A percentile compares a stretch with the other conserved stretches of the same genome.
Conservation (phyloP, 2,113 vertebrate genomes). For the Scartelaos histophorus region DNA sequence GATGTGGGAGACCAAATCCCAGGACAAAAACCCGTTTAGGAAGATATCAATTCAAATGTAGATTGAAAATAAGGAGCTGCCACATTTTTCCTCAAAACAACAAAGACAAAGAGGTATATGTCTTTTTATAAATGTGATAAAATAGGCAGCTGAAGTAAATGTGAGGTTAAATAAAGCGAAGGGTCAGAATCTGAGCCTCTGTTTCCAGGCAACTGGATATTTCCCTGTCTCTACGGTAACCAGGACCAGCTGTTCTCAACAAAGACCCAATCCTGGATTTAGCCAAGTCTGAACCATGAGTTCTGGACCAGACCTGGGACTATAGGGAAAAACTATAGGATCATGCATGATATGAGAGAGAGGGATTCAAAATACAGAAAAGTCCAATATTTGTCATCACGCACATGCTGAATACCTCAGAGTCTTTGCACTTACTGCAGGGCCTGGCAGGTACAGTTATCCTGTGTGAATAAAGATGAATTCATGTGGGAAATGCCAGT, state of each 20-base stretch:
- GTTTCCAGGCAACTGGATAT: constrained; percentile 55
- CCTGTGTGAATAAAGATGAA: not conserved
- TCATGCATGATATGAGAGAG: not conserved
- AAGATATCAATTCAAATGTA: not conserved
- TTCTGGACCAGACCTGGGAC: not conserved
- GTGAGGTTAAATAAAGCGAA: constrained; percentile 15
- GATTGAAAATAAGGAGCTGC: not conserved
- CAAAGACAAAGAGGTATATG: not conserved
- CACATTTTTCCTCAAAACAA: not conserved
- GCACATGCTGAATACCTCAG: not conserved
- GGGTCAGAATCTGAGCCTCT: constrained; percentile 18
- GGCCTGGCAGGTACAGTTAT: not conserved
- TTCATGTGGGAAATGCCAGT: too few relatives aligned
- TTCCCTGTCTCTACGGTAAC: constrained; percentile 46
- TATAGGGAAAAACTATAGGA: not conserved
- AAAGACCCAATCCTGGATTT: not conserved
- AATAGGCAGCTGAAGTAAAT: constrained; percentile 18
- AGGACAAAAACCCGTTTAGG: not conserved
- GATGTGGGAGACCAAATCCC: not conserved
- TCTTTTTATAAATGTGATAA: not conserved
- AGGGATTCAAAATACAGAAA: not conserved
- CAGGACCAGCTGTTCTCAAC: not conserved
- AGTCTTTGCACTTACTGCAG: not conserved
- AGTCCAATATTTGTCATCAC: not conserved
- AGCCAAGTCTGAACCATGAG: not conserved